Evolutionary conservation across 2,888 invertebrate genomes (phyloP), one percentile per base, ranked within the genome.

Genomic region (Tiliacea citrago): DNA sequence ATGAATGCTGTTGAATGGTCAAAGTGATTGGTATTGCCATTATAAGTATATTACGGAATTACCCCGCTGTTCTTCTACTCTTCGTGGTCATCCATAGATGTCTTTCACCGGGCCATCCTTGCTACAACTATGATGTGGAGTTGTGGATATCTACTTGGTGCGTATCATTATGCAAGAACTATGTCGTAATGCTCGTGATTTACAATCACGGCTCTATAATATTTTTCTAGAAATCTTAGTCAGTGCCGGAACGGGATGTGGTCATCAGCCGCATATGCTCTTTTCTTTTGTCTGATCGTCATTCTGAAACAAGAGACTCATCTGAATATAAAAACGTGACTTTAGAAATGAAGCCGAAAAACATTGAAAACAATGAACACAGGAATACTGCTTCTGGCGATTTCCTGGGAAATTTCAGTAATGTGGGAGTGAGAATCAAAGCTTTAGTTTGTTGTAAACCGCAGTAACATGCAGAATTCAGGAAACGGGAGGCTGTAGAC

Each of bases 201-300:
- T 21, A 35, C 5, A 4, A 39, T 62, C 83, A 73, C 79, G 69
- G n/a, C 10, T 9, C 12, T 42, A 35, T 1, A 35, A 53, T 3
- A 13, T 47, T 53, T 66, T 51, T 47, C 67, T 63, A 51, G 69
- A 68, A 63, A 29, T 47, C 21, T 67, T 65, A 69, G 39, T 77
- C 78, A 86, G 53, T 87, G 62, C 49, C 67, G 77, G 65, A 85
- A 86, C 13, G 77, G 74, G 42, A 81, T 81, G 55, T 68, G 29
- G 5, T 81, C 74, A 49, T 72, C 68, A 21, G 68, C 51, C 16
- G 42, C 24, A n/a, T 42, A 10, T 13, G n/a, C 10, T 66, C 49
- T 77, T 66, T 77, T 87, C 42, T 76, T 39, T 9, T 77, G 70
- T 39, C 87, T 77, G 8, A 82, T 71, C 9, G 62, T 78, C 49